A percentile compares a stretch with the other conserved stretches of the same genome.
Conservation (phyloP, 1,140 invertebrate genomes). For the Drosophila kanapiae region DNA sequence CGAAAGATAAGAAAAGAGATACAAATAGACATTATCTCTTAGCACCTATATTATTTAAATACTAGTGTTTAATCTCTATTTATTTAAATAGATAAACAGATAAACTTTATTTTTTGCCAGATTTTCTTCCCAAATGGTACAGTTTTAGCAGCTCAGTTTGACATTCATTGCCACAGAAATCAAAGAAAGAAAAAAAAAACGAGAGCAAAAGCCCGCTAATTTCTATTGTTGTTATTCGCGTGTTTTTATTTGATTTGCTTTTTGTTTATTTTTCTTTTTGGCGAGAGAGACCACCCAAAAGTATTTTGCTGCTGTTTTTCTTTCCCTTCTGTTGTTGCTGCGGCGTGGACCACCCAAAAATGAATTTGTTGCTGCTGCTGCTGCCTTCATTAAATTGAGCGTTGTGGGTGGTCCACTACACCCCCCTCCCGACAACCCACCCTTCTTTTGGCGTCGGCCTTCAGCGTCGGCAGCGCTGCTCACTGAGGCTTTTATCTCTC, state of each 20-base stretch:
- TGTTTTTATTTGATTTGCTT: slow-evolving; percentile 16
- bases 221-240: slow-evolving; percentile 39
- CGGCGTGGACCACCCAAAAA: slow-evolving; percentile 68
- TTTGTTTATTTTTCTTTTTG: slow-evolving; percentile 10
- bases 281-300: slow-evolving; percentile 58
- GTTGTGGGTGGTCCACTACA: slow-evolving; percentile 70
- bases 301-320: slow-evolving; percentile 36
- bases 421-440: slow-evolving; percentile 11
- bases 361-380: slow-evolving; percentile 68
- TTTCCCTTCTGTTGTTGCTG: slow-evolving; percentile 34
- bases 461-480: slow-evolving; percentile 48
- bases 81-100: not conserved
- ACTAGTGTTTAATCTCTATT: not conserved
- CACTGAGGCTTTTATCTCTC: slow-evolving; percentile 58
- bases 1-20: too few relatives aligned
- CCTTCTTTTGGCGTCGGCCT: slow-evolving; percentile 54
- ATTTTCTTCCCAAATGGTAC: not conserved
- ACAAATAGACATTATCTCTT: not conserved
- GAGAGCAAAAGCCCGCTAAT: slow-evolving; percentile 33
- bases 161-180: slow-evolving; percentile 15
- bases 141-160: slow-evolving; percentile 36
- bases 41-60: not conserved
- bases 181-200: not conserved
- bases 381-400: slow-evolving; percentile 78
- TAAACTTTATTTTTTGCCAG: not conserved